Conservation (phyloP, 2,113 vertebrate genomes). For the Lophotis ruficrista region DNA sequence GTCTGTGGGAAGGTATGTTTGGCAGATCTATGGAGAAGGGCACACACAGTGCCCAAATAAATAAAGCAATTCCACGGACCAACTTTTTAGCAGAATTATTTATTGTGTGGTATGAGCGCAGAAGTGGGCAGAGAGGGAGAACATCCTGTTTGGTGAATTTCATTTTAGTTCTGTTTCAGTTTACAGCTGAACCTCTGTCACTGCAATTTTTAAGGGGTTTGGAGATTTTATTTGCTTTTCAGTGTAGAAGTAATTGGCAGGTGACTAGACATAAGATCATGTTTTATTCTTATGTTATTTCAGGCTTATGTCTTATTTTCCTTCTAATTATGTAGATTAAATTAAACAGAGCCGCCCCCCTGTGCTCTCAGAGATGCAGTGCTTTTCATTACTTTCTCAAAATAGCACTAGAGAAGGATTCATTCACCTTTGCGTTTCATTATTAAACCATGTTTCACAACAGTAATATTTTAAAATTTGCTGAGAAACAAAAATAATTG, state of each 20-base stretch:
- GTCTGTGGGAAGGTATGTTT: slow-evolving; percentile 34
- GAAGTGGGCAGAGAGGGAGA: slow-evolving; percentile 9
- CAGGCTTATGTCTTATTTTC: slow-evolving; percentile 47
- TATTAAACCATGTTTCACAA: background rate
- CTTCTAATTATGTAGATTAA: slow-evolving; percentile 51
- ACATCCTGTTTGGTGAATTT: background rate
- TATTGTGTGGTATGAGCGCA: background rate
- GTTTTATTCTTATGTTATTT: slow-evolving; percentile 38
- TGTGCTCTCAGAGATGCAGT: background rate
- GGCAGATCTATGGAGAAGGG: slow-evolving; percentile 15
- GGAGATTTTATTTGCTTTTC: slow-evolving; percentile 26
- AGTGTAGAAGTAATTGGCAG: slow-evolving; percentile 26
- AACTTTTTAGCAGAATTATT: slow-evolving; percentile 25
- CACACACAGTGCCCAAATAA: slow-evolving; percentile 2
- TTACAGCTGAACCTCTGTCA: slow-evolving; percentile 13
- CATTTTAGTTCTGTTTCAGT: slow-evolving; percentile 18
- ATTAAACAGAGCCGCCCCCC: background rate
- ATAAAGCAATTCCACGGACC: background rate
- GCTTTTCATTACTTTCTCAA: slow-evolving; percentile 31
- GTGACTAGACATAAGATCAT: slow-evolving; percentile 47
- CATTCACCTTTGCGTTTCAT: background rate
- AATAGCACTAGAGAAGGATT: background rate
- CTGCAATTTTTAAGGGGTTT: slow-evolving; percentile 21
- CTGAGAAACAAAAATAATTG: background rate
- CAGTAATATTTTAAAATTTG: background rate